These are phyloP conservation scores for Heterodera carotae DNA, from an alignment of 1,140 invertebrate genomes.

Conservation along the genomic window DNA sequence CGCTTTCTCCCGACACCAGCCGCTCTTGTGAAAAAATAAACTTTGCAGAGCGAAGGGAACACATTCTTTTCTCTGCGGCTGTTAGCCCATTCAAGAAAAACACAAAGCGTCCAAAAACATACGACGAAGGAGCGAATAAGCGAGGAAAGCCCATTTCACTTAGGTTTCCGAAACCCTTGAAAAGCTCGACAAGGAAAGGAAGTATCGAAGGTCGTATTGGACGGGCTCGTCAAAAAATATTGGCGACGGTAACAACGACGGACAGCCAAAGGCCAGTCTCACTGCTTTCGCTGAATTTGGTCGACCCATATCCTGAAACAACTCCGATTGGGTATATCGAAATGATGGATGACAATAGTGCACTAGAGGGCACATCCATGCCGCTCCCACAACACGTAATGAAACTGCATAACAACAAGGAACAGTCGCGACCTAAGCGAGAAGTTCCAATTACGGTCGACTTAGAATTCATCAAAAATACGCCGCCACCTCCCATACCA, in stretches of 20 bases:
- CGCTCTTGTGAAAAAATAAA: background rate
- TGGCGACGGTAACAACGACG: background rate
- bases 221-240: background rate
- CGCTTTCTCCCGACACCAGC: background rate
- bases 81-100: background rate
- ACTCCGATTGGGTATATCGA: background rate
- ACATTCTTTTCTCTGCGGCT: background rate
- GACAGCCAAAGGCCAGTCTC: background rate
- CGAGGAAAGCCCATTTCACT: background rate
- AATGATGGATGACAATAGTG: background rate
- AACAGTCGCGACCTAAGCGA: background rate
- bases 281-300: slow-evolving; percentile 17
- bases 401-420: background rate
- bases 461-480: slow-evolving; percentile 31
- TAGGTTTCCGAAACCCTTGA: background rate
- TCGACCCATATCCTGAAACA: background rate
- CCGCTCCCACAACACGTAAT: background rate
- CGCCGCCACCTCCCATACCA: slow-evolving; percentile 33
- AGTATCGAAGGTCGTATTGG: background rate
- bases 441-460: slow-evolving; percentile 16
- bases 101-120: background rate
- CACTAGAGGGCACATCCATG: background rate
- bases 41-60: background rate
- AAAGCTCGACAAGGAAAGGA: background rate
- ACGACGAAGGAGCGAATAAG: too few species aligned